Evolutionary conservation across 2,797 vertebrate species (phyloP).

Genomic region (Molothrus ater): DNA sequence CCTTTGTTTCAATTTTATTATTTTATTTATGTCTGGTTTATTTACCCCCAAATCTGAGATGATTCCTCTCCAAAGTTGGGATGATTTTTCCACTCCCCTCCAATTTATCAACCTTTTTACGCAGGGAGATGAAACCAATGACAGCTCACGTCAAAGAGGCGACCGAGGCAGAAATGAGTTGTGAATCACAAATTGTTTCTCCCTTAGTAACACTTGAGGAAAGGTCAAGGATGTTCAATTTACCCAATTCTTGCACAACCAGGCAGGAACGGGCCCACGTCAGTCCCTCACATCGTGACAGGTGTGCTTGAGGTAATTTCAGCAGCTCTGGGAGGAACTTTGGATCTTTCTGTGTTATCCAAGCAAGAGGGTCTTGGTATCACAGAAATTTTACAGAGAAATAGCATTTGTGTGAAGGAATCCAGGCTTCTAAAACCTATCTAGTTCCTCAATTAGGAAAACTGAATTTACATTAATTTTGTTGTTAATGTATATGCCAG

Average conservation of each 20-base stretch:
- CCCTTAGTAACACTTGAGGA: constrained; percentile 17
- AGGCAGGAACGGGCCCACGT: neutral
- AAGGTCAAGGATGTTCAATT: constrained; percentile 46
- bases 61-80: neutral
- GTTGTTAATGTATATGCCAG: neutral
- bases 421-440: neutral
- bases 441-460: neutral
- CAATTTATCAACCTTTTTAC: neutral
- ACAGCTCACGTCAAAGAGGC: neutral
- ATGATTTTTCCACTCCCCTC: neutral
- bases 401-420: neutral
- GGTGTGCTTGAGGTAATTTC: neutral
- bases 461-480: neutral
- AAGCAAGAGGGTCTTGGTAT: neutral
- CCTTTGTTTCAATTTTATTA: neutral
- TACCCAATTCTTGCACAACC: constrained; percentile 53
- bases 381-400: neutral
- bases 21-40: neutral
- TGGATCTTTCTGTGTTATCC: neutral
- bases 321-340: neutral
- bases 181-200: constrained; percentile 40
- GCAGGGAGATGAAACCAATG: neutral
- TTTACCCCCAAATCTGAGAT: neutral
- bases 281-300: neutral
- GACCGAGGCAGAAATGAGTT: neutral